Conservation (phyloP, 2,888 invertebrate genomes). For the Frankliniella fusca region DNA sequence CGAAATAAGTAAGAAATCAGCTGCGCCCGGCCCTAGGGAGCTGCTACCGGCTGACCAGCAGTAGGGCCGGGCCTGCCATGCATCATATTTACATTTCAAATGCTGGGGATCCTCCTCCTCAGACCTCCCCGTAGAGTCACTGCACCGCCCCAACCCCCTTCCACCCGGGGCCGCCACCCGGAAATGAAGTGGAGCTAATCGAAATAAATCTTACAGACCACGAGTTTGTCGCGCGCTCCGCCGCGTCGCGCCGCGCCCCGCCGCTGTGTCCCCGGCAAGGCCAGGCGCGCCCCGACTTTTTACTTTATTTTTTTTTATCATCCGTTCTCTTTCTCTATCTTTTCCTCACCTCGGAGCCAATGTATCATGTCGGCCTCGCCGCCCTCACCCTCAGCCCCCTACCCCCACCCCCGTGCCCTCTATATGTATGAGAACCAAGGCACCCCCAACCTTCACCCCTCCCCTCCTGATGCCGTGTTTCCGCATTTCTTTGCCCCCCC, state of each 20-base stretch:
- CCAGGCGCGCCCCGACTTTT: too few species aligned
- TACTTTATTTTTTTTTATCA: neutral
- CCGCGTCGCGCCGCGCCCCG: too few species aligned
- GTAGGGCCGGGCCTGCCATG: too few species aligned
- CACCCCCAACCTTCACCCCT: neutral
- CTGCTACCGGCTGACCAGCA: too few species aligned
- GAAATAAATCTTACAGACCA: constrained; percentile 14
- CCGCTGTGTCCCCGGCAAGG: neutral
- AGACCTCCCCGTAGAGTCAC: too few species aligned
- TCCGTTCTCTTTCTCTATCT: neutral
- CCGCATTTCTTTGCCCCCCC: neutral
- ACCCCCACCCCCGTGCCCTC: neutral
- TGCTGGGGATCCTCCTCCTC: too few species aligned
- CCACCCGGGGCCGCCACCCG: neutral
- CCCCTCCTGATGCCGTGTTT: neutral
- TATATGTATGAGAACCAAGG: neutral
- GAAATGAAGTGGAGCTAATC: constrained; percentile 17
- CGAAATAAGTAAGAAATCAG: too few species aligned
- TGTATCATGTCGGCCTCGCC: neutral
- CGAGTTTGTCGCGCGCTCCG: neutral
- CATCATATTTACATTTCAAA: constrained; percentile 8
- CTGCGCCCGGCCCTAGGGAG: too few species aligned
- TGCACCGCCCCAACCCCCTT: neutral
- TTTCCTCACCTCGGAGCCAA: neutral
- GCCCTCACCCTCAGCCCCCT: too few species aligned